Conservation (phyloP, 2,888 invertebrate species). For the Bombyx huttoni region DNA sequence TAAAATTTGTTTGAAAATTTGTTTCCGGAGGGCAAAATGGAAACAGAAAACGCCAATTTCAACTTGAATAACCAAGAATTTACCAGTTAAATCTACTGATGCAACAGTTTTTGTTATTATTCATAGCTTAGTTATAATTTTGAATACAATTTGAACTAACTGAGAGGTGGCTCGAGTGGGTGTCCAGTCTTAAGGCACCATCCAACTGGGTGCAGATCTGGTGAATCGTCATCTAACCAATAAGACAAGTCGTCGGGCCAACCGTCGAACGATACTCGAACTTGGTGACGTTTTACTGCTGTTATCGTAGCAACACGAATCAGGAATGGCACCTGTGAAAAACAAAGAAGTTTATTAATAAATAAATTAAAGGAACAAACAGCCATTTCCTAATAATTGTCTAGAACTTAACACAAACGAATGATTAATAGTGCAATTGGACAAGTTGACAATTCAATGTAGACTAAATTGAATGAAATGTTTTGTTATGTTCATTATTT, state of each 20-base stretch:
- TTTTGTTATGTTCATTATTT: no score
- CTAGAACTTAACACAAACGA: no score
- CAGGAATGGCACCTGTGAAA: conserved; percentile 76
- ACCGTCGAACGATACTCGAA: conserved; percentile 88
- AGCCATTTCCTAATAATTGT: not conserved
- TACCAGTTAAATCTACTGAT: no score
- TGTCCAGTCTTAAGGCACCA: conserved; percentile 94
- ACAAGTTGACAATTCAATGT: no score
- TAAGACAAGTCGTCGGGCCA: conserved; percentile 88
- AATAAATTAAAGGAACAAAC: not conserved
- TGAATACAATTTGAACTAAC: conserved; percentile 57
- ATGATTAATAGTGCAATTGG: no score
- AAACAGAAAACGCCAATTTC: no score
- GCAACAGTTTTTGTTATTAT: no score
- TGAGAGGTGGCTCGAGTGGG: conserved; percentile 86
- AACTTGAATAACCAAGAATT: no score
- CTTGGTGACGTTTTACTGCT: conserved; percentile 81
- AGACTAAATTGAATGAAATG: no score
- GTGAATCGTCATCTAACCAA: conserved; percentile 92
- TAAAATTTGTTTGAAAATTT: no score
- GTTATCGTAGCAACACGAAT: conserved; percentile 89
- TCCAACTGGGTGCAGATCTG: conserved; percentile 91
- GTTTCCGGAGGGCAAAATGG: no score
- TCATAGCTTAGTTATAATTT: not conserved
- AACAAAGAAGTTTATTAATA: not conserved